Percentiles rank a stretch among this genome's conserved stretches.
phyloP scores from a whole-genome alignment of 1,140 invertebrate species.

The Pachypsylla venusta region DNA sequence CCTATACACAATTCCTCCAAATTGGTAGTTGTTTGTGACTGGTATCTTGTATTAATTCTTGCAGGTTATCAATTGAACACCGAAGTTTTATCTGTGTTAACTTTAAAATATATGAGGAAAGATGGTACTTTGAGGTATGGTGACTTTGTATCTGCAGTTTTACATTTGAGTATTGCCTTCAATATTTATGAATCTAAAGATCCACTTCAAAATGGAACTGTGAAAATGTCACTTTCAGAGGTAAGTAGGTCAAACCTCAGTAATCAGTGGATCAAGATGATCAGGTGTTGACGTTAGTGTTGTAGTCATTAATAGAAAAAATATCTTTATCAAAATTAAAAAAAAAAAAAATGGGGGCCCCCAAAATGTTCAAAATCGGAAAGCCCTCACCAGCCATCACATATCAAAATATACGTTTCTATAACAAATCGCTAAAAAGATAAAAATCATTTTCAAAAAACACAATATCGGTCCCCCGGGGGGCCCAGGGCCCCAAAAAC shows the following conservation, averaged over 20 bases:
- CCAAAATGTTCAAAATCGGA: too few species aligned
- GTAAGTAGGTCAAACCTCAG: conserved; percentile 33
- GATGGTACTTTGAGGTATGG: conserved; percentile 85
- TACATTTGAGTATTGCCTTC: conserved; percentile 76
- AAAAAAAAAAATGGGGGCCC: not conserved
- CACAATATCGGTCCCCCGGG: too few species aligned
- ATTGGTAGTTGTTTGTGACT: too few species aligned
- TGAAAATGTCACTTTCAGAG: conserved; percentile 65
- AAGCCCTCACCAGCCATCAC: too few species aligned
- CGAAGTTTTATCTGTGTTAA: conserved; percentile 62
- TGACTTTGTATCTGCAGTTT: conserved; percentile 78
- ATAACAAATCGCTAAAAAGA: too few species aligned
- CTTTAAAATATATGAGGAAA: conserved; percentile 79
- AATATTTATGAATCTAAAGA: conserved; percentile 70
- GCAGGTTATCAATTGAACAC: conserved; percentile 71
- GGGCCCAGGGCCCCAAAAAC: too few species aligned
- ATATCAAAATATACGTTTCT: too few species aligned
- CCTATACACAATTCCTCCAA: too few species aligned
- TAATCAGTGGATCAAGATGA: not conserved
- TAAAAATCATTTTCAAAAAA: too few species aligned
- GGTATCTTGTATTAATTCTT: too few species aligned
- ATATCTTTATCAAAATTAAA: not conserved
- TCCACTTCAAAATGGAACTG: conserved; percentile 60
- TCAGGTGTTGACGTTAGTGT: not conserved
- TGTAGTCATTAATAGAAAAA: not conserved